A percentile compares a stretch with the other conserved stretches of the same genome.
Evolutionary conservation across 2,888 invertebrate species (phyloP).

Genomic region (Odontocerum albicorne): DNA sequence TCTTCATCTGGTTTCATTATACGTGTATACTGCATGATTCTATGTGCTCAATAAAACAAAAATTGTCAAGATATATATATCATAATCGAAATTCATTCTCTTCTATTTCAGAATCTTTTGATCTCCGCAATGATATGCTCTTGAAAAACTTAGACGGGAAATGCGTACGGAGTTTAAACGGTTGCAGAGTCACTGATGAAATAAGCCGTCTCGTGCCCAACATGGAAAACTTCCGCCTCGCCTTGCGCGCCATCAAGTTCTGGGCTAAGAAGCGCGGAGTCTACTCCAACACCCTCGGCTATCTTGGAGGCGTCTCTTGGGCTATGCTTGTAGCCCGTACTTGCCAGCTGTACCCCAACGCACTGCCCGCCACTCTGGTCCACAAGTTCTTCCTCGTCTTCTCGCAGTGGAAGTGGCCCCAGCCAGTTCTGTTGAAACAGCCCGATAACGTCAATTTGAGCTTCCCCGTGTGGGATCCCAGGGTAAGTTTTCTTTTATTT

Average conservation of each 20-base stretch:
- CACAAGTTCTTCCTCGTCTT: conserved; percentile 99
- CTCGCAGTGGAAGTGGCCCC: conserved; percentile 99
- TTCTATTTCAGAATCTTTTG: conserved; percentile 63
- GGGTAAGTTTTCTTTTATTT: conserved; percentile 60
- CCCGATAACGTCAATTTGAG: conserved; percentile 85
- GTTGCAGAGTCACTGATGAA: conserved; percentile 98
- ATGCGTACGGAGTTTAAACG: conserved; percentile 95
- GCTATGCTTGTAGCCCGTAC: conserved; percentile 98
- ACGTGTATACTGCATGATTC: too few species aligned
- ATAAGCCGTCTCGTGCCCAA: conserved; percentile 94
- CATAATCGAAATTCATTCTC: too few species aligned
- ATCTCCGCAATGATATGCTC: conserved; percentile 86
- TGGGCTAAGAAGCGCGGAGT: conserved; percentile 99
- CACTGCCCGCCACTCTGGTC: conserved; percentile 89
- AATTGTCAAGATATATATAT: too few species aligned
- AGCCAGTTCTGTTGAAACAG: conserved; percentile 93
- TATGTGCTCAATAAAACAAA: too few species aligned
- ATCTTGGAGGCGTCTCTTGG: conserved; percentile 98
- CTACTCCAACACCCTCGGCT: conserved; percentile 97
- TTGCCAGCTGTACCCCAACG: conserved; percentile 98
- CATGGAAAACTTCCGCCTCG: conserved; percentile 90
- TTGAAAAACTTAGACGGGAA: conserved; percentile 94
- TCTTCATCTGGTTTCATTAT: too few species aligned
- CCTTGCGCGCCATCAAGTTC: conserved; percentile 91
- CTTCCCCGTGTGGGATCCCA: conserved; percentile 97